Evolutionary conservation across 2,113 vertebrate genomes (phyloP), one percentile per base, ranked within the genome.

Genomic region (Odontophorus gujanensis): DNA sequence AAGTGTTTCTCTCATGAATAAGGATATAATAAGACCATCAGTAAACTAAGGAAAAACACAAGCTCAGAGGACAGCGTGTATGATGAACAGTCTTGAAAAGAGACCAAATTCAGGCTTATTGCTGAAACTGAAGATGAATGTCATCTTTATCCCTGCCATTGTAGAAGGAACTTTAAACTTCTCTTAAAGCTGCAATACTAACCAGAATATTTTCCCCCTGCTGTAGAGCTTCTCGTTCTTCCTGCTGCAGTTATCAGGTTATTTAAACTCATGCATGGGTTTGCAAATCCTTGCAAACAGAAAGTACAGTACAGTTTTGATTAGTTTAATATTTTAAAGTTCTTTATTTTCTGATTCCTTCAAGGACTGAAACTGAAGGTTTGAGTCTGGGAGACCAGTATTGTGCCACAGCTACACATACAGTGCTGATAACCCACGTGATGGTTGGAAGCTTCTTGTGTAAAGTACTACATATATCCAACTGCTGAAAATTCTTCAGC

Each of bases 1-100:
- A 73, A 90, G 42, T 42, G 25, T 81, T 90, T 91, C 42, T 80
- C 45, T 94, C 85, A 47, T 77, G 68, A 79, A 87, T 87, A 82
- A 85, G 58, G 58, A 30, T 94, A 58, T 69, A 79, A 92, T 77
- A 71, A 87, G 59, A 59, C 24, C 68, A 77, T 83, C 55, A 83
- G 92, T 71, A 92, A 93, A 74, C 55, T 48, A 58, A 77, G 48
- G 79, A 15, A 82, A 94, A 90, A 58, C 67, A 80, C 53, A 74
- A 85, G 63, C 63, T 66, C 71, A 74, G 75, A 85, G 59, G 21
- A 6, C 48, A 6, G 30, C 58, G 57, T 12, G 3, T 53, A 26
- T 79, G 78, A 79, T 79, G 67, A 89, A 66, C 53, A 89, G 77
- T 19, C 78, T 79, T 50, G 69, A 76, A 90, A 94, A 87, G 62